These are phyloP conservation scores for Strigamia maritima DNA, from an alignment of 2,888 invertebrate genomes.

Conservation along the genomic window DNA sequence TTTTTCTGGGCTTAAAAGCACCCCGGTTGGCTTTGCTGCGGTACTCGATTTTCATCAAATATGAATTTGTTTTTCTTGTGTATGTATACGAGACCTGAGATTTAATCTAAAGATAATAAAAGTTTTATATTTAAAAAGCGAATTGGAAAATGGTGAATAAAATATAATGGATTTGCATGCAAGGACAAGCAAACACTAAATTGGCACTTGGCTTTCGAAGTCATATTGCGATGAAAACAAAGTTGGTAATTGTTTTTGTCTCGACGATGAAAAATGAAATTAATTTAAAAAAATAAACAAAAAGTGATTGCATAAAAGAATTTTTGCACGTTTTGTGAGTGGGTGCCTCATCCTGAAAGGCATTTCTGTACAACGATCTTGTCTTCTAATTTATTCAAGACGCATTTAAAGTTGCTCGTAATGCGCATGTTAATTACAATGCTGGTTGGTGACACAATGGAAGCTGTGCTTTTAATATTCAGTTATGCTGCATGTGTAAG, in stretches of 20 bases:
- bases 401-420: constrained; percentile 36
- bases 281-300: not conserved
- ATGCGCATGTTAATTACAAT: constrained; percentile 38
- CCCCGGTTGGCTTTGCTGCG: not conserved
- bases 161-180: constrained; percentile 3
- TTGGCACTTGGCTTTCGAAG: constrained; percentile 4
- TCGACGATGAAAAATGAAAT: not conserved
- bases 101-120: constrained; percentile 10
- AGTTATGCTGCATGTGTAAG: constrained; percentile 12
- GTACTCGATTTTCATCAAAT: constrained; percentile 10
- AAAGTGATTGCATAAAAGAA: not conserved
- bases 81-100: not conserved
- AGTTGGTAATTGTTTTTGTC: constrained; percentile 2
- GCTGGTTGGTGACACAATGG: constrained; percentile 36
- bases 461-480: constrained; percentile 35
- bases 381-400: constrained; percentile 37
- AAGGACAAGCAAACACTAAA: not conserved
- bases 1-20: not conserved
- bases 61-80: constrained; percentile 13
- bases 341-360: constrained; percentile 8
- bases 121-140: constrained; percentile 10
- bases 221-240: not conserved
- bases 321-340: not conserved
- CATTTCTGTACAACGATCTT: not conserved
- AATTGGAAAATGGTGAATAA: constrained; percentile 10